phyloP scores from a whole-genome alignment of 2,888 invertebrate genomes.

The Arge pagana region DNA sequence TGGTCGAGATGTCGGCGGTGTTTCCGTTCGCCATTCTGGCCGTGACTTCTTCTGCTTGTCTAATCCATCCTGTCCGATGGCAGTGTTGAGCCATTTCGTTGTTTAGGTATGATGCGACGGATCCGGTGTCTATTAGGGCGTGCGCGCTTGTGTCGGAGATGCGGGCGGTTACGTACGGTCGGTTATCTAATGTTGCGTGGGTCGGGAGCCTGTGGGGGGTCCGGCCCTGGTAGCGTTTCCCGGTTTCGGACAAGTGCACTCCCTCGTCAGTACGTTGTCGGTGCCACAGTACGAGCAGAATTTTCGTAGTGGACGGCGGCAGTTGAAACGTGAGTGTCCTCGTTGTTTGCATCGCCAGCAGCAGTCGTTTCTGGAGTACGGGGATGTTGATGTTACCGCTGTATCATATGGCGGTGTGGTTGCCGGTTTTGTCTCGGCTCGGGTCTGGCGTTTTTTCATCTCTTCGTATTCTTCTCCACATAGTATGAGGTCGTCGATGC shows the following conservation, averaged over 20 bases:
- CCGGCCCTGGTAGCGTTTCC: neutral
- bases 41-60: neutral
- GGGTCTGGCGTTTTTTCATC: too few species aligned
- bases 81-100: neutral
- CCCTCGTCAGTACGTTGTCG: neutral
- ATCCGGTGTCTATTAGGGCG: neutral
- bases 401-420: too few species aligned
- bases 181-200: neutral
- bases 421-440: too few species aligned
- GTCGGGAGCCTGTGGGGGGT: neutral
- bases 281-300: slow-evolving; percentile 2
- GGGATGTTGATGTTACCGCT: too few species aligned
- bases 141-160: too few species aligned
- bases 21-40: neutral
- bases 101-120: neutral
- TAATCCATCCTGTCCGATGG: neutral
- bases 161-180: neutral
- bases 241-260: neutral
- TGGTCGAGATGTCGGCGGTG: neutral
- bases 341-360: neutral
- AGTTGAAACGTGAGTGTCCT: neutral
- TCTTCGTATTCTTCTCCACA: too few species aligned
- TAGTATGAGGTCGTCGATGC: too few species aligned
- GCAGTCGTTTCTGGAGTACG: too few species aligned
- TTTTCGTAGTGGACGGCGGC: neutral